Conservation (phyloP, 2,113 vertebrate genomes). For the Climacteris rufus region DNA sequence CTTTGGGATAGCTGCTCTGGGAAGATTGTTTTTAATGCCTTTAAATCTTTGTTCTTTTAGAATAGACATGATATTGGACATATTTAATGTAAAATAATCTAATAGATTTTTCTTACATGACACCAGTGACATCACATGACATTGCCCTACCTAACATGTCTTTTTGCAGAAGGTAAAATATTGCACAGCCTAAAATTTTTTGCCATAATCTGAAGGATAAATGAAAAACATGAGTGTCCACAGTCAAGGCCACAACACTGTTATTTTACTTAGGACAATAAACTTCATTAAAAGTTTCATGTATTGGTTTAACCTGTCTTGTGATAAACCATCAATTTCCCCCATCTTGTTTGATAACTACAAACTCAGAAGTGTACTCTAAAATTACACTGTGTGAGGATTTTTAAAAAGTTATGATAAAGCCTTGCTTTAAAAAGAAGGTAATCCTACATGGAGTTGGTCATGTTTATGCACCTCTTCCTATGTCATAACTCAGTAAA, state of each 20-base stretch:
- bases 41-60: neutral
- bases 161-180: neutral
- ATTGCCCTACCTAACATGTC: neutral
- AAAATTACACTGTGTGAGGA: conserved; percentile 39
- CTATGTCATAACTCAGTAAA: conserved; percentile 31
- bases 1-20: neutral
- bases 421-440: conserved; percentile 17
- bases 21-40: neutral
- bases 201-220: neutral
- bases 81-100: neutral
- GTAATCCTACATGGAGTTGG: neutral
- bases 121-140: rapidly evolving
- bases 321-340: conserved; percentile 15
- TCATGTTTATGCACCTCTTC: conserved; percentile 10
- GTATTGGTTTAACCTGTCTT: neutral
- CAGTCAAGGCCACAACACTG: neutral
- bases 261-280: neutral
- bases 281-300: conserved; percentile 20
- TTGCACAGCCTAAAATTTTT: neutral
- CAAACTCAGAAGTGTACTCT: conserved; percentile 44
- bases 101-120: neutral
- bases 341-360: conserved; percentile 24
- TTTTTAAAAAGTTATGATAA: conserved; percentile 69
- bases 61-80: neutral
- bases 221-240: neutral